Base-by-base conservation (phyloP, 2,888 invertebrate genomes). In the Eudemis profundana region DNA sequence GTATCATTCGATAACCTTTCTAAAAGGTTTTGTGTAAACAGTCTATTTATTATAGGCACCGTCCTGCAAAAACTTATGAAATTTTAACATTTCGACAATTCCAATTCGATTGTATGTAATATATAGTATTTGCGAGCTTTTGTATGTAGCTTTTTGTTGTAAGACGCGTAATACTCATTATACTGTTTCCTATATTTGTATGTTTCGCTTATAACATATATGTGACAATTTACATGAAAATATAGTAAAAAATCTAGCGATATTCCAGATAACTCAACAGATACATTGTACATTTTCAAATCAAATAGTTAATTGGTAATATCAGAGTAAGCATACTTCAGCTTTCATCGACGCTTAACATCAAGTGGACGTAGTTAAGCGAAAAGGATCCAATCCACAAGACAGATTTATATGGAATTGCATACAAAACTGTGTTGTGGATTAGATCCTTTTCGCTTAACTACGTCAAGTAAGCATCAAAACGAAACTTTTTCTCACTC, bases 131-230 rank as follows among this genome's bases (percentile, higher is more conserved):
- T 27, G 38, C n/a, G 51, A 53, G 57, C 64, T 64, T 63, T 59
- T 63, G 38, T 42, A 59, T 38, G 21, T 44, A 59, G 56, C 47
- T 44, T 42, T 15, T 38, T 63, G 64, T 70, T 70, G 68, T 73
- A 64, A 61, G 66, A 63, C 71, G 49, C 64, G 72, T 61, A 77
- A 78, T 77, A 77, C 78, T 78, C 78, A 86, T 75, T 72, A 75
- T 72, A 77, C 77, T 72, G 82, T 84, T 82, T 86, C 84, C 84
- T 86, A 82, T 78, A 51, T 67, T 66, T 57, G 67, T 69, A 38
- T 33, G 38, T 46, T 59, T 59, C 21, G 65, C 53, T 38, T 64
- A 46, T 62, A 62, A 23, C 7, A 10, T 38, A 14, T 53, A 2
- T 42, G 33, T 40, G 44, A 27, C 36, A 46, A 54, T 54, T 54